These are phyloP conservation scores for Catharus fuscescens DNA, from an alignment of 2,113 vertebrate species.

Conservation along the genomic window DNA sequence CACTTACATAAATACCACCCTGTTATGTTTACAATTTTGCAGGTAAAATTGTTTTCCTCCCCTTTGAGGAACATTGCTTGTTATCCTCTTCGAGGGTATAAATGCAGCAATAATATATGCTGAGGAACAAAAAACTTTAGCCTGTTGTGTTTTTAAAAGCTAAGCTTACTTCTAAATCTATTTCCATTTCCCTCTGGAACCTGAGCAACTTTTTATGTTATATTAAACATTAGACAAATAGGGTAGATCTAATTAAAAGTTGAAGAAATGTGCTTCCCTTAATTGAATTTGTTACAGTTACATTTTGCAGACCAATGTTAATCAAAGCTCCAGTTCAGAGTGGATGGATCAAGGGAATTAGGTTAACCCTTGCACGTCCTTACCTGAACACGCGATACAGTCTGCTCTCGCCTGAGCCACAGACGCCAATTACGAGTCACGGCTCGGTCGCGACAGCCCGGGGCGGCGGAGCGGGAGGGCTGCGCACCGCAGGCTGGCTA, in stretches of 20 bases:
- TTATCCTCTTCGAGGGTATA: background rate
- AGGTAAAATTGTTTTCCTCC: background rate
- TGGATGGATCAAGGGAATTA: conserved; percentile 68
- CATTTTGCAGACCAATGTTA: conserved; percentile 76
- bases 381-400: conserved; percentile 48
- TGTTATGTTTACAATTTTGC: background rate
- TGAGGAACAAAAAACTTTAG: conserved; percentile 26
- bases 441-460: background rate
- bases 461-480: background rate
- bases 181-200: conserved; percentile 35
- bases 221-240: conserved; percentile 77
- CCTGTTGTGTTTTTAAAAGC: background rate
- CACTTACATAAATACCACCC: background rate
- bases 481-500: background rate
- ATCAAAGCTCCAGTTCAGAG: conserved; percentile 77
- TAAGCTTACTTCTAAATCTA: conserved; percentile 21
- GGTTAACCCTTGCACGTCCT: conserved; percentile 61
- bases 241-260: conserved; percentile 77
- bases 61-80: background rate
- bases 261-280: conserved; percentile 77
- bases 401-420: conserved; percentile 50
- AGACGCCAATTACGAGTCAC: background rate
- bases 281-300: conserved; percentile 79
- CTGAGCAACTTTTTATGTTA: conserved; percentile 59
- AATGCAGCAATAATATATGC: background rate